Evolutionary conservation across 2,888 invertebrate species (phyloP), one percentile per base, ranked within the genome.

Genomic region (Laothoe populi): DNA sequence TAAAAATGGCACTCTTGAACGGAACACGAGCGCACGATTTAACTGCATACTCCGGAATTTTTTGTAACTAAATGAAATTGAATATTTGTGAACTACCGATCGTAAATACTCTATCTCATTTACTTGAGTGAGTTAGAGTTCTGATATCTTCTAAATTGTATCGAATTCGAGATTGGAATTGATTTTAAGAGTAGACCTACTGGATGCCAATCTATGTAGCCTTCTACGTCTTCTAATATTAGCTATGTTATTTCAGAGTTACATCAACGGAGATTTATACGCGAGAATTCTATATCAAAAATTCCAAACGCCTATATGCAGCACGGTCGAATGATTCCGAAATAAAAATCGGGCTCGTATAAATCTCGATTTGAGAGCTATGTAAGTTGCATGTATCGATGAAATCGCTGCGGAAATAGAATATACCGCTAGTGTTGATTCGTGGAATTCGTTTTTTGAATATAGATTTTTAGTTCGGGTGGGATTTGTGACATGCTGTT

Each of bases 341-440:
- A 77, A 78, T 77, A 76, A 80, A 81, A 80, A 46, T 60, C 11
- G 76, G 74, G 66, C 64, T 62, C 62, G 66, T 70, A 73, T 75
- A 74, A 71, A 80, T 77, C 73, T 70, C 65, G 69, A 70, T 71
- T 68, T 64, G 71, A 70, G 70, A 62, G 66, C 65, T 62, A 66
- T 69, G 72, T 73, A 72, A 73, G 73, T 71, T 73, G 69, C 69
- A 70, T 66, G 68, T 69, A 66, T 26, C 26, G 26, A n/a, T 60
- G 46, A 46, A 53, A 49, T 24, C 35, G 42, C 10, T 26, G 19
- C 16, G 26, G 42, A 21, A 42, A 44, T 26, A 59, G 26, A 59
- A 24, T 38, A 60, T 42, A 26, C 26, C 16, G 13, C 42, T 40
- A 19, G 23, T 38, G 38, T 1, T 4, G 42, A 44, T 44, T 44